Conservation (phyloP, 1,140 invertebrate species). For the Chelonus insularis region DNA sequence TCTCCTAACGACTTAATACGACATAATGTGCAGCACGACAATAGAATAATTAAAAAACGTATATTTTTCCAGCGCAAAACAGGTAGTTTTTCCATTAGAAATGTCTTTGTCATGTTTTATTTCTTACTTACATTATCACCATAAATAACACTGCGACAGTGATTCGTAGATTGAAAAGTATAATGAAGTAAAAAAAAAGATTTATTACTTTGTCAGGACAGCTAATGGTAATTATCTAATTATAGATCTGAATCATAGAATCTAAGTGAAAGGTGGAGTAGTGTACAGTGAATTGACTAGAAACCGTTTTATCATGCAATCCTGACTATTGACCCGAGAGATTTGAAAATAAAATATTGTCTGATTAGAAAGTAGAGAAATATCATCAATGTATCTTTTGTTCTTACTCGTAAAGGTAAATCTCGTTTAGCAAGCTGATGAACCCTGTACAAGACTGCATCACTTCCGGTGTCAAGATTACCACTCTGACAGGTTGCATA, state of each 20-base stretch:
- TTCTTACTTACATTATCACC: neutral
- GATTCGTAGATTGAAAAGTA: conserved; percentile 5
- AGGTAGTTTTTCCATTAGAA: too few relatives aligned
- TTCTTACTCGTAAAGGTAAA: conserved; percentile 50
- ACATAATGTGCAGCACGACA: too few relatives aligned
- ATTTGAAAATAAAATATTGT: neutral
- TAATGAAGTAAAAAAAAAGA: neutral
- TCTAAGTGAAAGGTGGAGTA: conserved; percentile 1
- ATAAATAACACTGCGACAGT: neutral
- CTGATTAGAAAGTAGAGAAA: too few relatives aligned
- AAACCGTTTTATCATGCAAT: neutral
- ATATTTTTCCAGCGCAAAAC: too few relatives aligned
- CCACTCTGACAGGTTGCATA: conserved; percentile 57
- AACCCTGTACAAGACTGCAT: conserved; percentile 53
- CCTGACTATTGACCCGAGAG: neutral
- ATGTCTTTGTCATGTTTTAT: neutral
- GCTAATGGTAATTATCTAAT: conserved; percentile 24
- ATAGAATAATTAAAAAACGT: too few relatives aligned
- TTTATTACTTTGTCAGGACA: conserved; percentile 3
- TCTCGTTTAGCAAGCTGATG: conserved; percentile 55
- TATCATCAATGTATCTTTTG: neutral
- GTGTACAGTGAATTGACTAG: neutral
- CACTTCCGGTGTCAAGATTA: conserved; percentile 53
- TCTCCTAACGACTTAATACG: too few relatives aligned
- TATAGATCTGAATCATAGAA: conserved; percentile 13